phyloP scores from a whole-genome alignment of 2,113 vertebrate species.

The Dicrurus megarhynchus region DNA sequence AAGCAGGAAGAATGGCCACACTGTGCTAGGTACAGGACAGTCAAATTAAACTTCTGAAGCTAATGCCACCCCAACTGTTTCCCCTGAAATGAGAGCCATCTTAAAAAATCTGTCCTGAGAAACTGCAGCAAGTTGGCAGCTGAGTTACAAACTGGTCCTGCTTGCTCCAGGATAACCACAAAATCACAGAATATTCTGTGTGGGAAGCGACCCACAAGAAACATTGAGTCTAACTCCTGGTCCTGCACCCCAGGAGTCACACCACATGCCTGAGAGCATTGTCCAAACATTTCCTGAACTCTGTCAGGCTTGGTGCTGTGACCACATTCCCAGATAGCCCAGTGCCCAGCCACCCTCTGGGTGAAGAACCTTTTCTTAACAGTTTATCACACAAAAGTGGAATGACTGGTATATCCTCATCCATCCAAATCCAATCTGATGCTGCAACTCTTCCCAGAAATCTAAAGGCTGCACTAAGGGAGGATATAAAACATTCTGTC shows the following conservation, averaged over 20 bases:
- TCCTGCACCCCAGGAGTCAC: background rate
- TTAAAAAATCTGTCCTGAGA: background rate
- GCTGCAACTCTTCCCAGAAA: background rate
- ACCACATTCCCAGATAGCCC: background rate
- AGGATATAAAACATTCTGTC: background rate
- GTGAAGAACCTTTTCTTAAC: background rate
- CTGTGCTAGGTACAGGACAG: background rate
- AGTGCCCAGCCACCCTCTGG: background rate
- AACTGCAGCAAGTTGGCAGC: background rate
- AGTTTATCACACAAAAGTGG: background rate
- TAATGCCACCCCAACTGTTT: background rate
- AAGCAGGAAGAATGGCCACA: background rate
- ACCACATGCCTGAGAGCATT: background rate
- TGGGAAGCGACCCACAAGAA: background rate
- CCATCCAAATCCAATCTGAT: background rate
- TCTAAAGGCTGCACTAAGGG: background rate
- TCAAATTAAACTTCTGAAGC: background rate
- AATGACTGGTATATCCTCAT: background rate
- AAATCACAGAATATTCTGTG: background rate
- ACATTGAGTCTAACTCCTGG: background rate
- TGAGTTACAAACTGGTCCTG: background rate
- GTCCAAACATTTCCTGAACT: background rate
- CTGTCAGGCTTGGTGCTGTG: background rate
- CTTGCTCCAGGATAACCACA: background rate
- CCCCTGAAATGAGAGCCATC: background rate